These are phyloP conservation scores for Calycopis cecrops DNA, from an alignment of 1,140 invertebrate species.

Conservation along the genomic window DNA sequence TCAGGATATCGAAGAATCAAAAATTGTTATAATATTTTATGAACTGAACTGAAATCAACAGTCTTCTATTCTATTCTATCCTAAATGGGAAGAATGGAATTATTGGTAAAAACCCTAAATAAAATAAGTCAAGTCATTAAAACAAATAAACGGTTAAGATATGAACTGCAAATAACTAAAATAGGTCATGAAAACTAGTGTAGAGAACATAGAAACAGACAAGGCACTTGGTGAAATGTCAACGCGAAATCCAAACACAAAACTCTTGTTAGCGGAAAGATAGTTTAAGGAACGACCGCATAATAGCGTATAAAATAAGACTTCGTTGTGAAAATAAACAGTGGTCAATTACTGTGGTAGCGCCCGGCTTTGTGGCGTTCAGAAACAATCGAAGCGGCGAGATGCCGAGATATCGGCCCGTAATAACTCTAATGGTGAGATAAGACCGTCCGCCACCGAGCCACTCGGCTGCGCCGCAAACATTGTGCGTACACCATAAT, in stretches of 20 bases:
- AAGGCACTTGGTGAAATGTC: too few relatives aligned
- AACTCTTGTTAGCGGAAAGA: slow-evolving; percentile 34
- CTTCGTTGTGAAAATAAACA: slow-evolving; percentile 61
- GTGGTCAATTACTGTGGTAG: slow-evolving; percentile 68
- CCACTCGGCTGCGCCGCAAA: slow-evolving; percentile 41
- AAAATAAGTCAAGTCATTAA: too few relatives aligned
- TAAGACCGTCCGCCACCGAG: slow-evolving; percentile 61
- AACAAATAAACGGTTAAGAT: too few relatives aligned
- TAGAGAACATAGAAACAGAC: too few relatives aligned
- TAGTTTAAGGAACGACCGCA: slow-evolving; percentile 38
- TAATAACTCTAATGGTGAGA: slow-evolving; percentile 72
- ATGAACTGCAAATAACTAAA: too few relatives aligned
- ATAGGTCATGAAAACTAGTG: too few relatives aligned
- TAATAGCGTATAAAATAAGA: slow-evolving; percentile 59
- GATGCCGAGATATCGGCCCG: slow-evolving; percentile 62
- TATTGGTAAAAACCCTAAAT: too few relatives aligned
- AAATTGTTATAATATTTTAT: too few relatives aligned
- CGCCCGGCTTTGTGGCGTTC: slow-evolving; percentile 56
- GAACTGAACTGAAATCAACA: too few relatives aligned
- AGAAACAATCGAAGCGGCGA: slow-evolving; percentile 71
- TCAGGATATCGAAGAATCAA: too few relatives aligned
- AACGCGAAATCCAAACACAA: neutral
- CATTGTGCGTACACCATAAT: slow-evolving; percentile 38
- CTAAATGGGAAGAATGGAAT: too few relatives aligned
- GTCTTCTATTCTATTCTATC: too few relatives aligned